Evolutionary conservation across 2,888 invertebrate species (phyloP).

Genomic region (Metalampra italica): DNA sequence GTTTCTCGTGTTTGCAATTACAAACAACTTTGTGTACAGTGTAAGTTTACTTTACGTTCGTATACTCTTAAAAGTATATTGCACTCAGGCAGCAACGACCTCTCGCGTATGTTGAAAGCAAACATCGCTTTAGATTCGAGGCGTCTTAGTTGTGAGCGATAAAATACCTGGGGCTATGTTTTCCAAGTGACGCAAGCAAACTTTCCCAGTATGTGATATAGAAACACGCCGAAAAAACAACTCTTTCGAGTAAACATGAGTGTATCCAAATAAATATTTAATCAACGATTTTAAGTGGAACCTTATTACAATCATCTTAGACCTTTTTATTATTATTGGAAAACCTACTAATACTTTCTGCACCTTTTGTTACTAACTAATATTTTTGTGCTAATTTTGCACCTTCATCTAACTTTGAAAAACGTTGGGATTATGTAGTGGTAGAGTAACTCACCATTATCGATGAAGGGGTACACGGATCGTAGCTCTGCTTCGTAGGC

Average conservation of each 20-base stretch:
- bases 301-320: too few relatives aligned
- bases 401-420: too few relatives aligned
- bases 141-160: background rate
- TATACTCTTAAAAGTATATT: constrained; percentile 9
- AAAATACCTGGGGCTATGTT: background rate
- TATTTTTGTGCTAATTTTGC: too few relatives aligned
- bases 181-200: too few relatives aligned
- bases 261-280: too few relatives aligned
- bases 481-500: constrained; percentile 80
- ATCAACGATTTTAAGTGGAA: too few relatives aligned
- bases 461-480: constrained; percentile 82
- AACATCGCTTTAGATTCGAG: constrained; percentile 22
- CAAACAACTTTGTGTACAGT: background rate
- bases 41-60: constrained; percentile 2
- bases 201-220: too few relatives aligned
- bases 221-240: too few relatives aligned
- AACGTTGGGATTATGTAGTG: background rate
- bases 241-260: too few relatives aligned
- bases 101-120: constrained; percentile 30
- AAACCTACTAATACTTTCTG: too few relatives aligned
- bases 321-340: too few relatives aligned
- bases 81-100: constrained; percentile 27
- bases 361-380: too few relatives aligned
- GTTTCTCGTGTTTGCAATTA: background rate
- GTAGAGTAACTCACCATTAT: constrained; percentile 76